Evolutionary conservation across 2,113 vertebrate genomes (phyloP), one percentile per base, ranked within the genome.

Genomic region (Anguilla rostrata): DNA sequence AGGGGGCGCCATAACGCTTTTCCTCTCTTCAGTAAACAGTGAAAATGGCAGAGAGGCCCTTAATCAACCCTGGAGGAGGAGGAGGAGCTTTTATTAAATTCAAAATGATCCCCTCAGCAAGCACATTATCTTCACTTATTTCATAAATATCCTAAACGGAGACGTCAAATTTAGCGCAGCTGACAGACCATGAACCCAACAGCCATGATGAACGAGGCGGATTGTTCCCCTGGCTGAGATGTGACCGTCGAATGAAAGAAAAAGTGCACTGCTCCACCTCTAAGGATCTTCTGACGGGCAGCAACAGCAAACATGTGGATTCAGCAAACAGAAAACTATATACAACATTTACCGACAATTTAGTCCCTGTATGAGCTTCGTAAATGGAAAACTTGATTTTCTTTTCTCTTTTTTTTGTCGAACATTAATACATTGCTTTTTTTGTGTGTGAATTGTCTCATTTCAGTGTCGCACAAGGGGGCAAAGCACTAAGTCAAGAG

Each of bases 261-360:
- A 75, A 22, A 34, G n/a, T 26, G 22, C 71, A 82, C n/a, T 49
- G 41, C 41, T 81, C 39, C n/a, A 53, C 81, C 22, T 82, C 41
- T 14, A 4, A 49, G 53, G 12, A 83, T 41, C 18, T 40, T 79
- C 79, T 66, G 57, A 75, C 71, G 49, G 66, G 53, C 53, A 81
- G 63, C 20, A 46, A 81, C 57, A 80, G 84, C 15, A 88, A 85
- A 89, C 87, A 88, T 71, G n/a, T 78, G 71, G 18, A 87, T 83
- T 83, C 83, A 83, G 18, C 85, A 34, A 34, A 88, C 86, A 88
- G 86, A 90, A 92, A 93, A 92, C 90, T 92, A 92, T 94, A 90
- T 93, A 93, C 91, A 94, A 92, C 93, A 92, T 95, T 95, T 94
- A 94, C 94, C 94, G 88, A 94, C 91, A 92, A 92, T 90, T 87